phyloP scores from a whole-genome alignment of 2,113 vertebrate genomes.

The Tragelaphus strepsiceros region DNA sequence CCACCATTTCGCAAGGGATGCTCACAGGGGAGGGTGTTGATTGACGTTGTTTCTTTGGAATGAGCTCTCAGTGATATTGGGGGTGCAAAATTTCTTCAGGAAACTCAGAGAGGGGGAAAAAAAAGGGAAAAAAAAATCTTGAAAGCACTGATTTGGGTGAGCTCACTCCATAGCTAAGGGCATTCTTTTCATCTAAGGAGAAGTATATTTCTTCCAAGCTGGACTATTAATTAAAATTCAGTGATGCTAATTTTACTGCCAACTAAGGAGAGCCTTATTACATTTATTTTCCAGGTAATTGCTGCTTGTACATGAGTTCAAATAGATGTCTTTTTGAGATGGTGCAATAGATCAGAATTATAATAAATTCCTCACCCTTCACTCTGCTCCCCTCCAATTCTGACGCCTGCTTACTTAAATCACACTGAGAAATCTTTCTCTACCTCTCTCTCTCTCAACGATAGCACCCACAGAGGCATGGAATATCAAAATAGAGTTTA shows the following conservation, averaged over 20 bases:
- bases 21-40: no score
- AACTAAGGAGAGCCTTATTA: constrained; percentile 71
- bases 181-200: constrained; percentile 31
- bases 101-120: background rate
- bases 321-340: constrained; percentile 71
- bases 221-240: constrained; percentile 75
- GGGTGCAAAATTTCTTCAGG: background rate
- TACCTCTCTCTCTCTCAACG: background rate
- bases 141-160: background rate
- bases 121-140: background rate
- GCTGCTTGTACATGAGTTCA: constrained; percentile 72
- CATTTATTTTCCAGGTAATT: constrained; percentile 77
- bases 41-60: background rate
- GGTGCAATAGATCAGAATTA: constrained; percentile 74
- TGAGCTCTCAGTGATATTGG: background rate
- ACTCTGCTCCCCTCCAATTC: constrained; percentile 49
- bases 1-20: background rate
- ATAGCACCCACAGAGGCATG: background rate
- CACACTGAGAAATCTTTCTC: background rate
- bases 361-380: constrained; percentile 65
- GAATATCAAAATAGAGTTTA: constrained; percentile 40
- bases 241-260: constrained; percentile 69
- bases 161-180: background rate
- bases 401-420: constrained; percentile 34
- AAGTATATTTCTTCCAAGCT: constrained; percentile 49